Evolutionary conservation across 2,113 vertebrate genomes (phyloP), one percentile per base, ranked within the genome.

Genomic region (Sterna hirundo): DNA sequence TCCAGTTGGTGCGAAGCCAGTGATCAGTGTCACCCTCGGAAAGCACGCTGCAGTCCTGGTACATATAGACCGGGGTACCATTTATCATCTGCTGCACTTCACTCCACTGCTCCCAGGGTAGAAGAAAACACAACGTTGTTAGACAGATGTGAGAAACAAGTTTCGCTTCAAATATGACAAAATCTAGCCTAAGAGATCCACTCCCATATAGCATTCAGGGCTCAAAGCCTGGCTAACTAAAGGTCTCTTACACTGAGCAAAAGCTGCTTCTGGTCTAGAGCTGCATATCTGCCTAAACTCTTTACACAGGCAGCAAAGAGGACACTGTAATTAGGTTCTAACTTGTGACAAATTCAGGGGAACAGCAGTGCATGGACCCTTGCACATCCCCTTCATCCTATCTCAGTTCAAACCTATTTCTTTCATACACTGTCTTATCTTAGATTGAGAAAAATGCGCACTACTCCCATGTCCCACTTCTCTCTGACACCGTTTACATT

Each of bases 1-100:
- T 98, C 98, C 98, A 98, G 65, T 97, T 98, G 86, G 98, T 98
- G 58, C 98, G 98, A 47, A 98, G 98, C 98, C 98, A 98, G 96
- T 98, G 98, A 65, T 98, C 97, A 0, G 97, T 97, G 87, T 98
- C 97, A 2, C 98, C 97, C 14, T 96, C 90, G 0, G 96, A 97
- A 55, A 98, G 94, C 66, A 98, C 81, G 0, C 96, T 98, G 96
- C 98, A 98, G 87, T 98, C 98, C 91, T 98, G 98, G 93, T 98
- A 98, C 98, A 98, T 98, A 46, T 98, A 98, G 36, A 98, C 77
- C 0, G 98, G 98, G 3, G 98, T 98, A 16, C 96, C 97, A 1
- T 98, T 98, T 88, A 98, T 91, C 86, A 98, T 98, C 93, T 98
- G 97, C 78, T 98, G 98, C 42, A 89, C 95, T 93, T 98, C 98